Evolutionary conservation across 1,140 invertebrate genomes (phyloP).

Genomic region (Pseudomyrmex flavicornis): DNA sequence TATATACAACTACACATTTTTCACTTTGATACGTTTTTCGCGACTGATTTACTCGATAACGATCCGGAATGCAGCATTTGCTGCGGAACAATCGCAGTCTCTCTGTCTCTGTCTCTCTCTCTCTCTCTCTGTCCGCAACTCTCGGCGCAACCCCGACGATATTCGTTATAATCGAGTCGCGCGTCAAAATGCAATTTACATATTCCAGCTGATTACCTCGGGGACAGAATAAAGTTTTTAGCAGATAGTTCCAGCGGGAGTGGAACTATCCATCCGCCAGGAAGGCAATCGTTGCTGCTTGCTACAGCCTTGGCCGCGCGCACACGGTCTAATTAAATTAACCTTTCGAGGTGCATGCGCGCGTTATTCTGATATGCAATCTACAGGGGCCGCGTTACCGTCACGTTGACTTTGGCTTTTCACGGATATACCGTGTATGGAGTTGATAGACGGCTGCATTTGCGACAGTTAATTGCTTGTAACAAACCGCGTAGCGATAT

Average conservation of each 20-base stretch:
- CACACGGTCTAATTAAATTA: constrained; percentile 66
- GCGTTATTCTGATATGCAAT: constrained; percentile 55
- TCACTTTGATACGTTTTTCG: not conserved
- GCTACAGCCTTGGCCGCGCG: constrained; percentile 24
- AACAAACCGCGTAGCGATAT: constrained; percentile 1
- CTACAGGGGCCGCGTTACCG: constrained; percentile 30
- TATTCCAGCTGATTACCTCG: constrained; percentile 54
- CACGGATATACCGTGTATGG: not conserved
- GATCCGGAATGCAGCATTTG: constrained; percentile 33
- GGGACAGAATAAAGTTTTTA: constrained; percentile 45
- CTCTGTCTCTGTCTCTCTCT: not conserved
- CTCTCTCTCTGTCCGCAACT: constrained; percentile 24
- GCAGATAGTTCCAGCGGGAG: constrained; percentile 35
- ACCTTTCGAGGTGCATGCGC: constrained; percentile 44
- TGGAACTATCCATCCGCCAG: constrained; percentile 42
- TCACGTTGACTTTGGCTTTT: constrained; percentile 38
- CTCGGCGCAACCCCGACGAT: constrained; percentile 30
- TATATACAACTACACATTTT: too few species aligned
- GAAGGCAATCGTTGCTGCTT: constrained; percentile 18
- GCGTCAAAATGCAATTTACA: constrained; percentile 60
- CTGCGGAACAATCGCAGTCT: constrained; percentile 23
- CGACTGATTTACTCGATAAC: constrained; percentile 1
- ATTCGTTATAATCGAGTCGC: constrained; percentile 52
- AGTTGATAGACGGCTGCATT: constrained; percentile 37
- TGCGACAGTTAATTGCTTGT: constrained; percentile 40